phyloP scores from a whole-genome alignment of 1,140 invertebrate species.

The Drosophila subpulchrella region DNA sequence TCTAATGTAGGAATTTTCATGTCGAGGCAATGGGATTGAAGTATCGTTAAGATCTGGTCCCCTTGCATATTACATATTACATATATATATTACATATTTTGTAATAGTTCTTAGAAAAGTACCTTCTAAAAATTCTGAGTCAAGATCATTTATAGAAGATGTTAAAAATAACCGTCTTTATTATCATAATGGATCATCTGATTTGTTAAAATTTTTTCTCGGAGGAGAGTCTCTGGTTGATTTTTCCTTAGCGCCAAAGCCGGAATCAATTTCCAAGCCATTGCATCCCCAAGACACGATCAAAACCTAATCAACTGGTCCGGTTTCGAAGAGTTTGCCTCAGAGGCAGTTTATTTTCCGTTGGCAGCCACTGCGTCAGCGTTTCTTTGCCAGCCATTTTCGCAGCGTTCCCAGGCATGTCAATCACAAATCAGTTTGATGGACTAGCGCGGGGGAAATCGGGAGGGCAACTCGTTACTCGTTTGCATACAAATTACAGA shows the following conservation, averaged over 20 bases:
- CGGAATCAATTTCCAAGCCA: constrained; percentile 10
- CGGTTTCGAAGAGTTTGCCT: constrained; percentile 3
- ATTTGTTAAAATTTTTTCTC: background rate
- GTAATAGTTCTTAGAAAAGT: too few relatives aligned
- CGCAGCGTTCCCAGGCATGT: constrained; percentile 35
- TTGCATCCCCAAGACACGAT: constrained; percentile 30
- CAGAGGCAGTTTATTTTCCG: constrained; percentile 38
- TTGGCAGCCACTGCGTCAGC: constrained; percentile 22
- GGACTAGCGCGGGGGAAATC: constrained; percentile 11
- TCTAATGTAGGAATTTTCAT: too few relatives aligned
- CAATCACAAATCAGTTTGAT: constrained; percentile 70
- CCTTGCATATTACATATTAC: too few relatives aligned
- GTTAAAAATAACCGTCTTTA: too few relatives aligned
- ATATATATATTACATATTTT: too few relatives aligned
- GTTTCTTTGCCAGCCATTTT: constrained; percentile 25
- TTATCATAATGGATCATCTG: too few relatives aligned
- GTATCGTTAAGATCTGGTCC: too few relatives aligned
- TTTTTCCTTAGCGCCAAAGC: background rate
- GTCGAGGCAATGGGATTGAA: too few relatives aligned
- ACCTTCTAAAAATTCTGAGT: too few relatives aligned
- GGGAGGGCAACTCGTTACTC: constrained; percentile 44
- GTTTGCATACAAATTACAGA: constrained; percentile 80
- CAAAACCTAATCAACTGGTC: constrained; percentile 54
- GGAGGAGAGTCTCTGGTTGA: background rate
- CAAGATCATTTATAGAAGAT: too few relatives aligned